Conservation (phyloP, 2,113 vertebrate genomes). For the Myxocyprinus asiaticus region DNA sequence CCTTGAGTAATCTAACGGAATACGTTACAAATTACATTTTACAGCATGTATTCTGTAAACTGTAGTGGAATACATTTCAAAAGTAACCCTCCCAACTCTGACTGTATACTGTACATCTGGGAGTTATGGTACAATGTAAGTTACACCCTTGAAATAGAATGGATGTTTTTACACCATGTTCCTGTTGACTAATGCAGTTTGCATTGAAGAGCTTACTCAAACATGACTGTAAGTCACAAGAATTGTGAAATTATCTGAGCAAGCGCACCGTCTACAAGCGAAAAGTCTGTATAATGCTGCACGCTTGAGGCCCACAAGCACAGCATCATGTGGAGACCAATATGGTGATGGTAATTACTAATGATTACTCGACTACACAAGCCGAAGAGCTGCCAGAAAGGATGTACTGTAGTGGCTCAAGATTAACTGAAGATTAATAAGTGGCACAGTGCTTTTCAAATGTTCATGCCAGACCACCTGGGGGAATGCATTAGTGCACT, state of each 20-base stretch:
- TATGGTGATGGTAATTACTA: slow-evolving; percentile 49
- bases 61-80: too few relatives aligned
- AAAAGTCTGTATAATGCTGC: neutral
- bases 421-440: slow-evolving; percentile 53
- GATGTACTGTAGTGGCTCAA: slow-evolving; percentile 19
- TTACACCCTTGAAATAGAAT: slow-evolving; percentile 3
- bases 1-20: too few relatives aligned
- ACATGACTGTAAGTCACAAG: neutral
- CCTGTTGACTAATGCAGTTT: neutral
- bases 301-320: neutral
- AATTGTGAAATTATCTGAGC: neutral
- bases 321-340: slow-evolving; percentile 16
- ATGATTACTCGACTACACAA: slow-evolving; percentile 50
- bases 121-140: neutral
- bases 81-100: too few relatives aligned
- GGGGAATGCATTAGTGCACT: slow-evolving; percentile 20
- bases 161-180: neutral
- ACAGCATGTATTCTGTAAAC: too few relatives aligned
- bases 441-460: slow-evolving; percentile 33
- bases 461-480: neutral
- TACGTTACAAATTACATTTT: too few relatives aligned
- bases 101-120: neutral
- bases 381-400: neutral
- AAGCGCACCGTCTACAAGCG: neutral
- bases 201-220: neutral